Evolutionary conservation across 2,888 invertebrate genomes (phyloP).

Genomic region (Malacosoma neustria): DNA sequence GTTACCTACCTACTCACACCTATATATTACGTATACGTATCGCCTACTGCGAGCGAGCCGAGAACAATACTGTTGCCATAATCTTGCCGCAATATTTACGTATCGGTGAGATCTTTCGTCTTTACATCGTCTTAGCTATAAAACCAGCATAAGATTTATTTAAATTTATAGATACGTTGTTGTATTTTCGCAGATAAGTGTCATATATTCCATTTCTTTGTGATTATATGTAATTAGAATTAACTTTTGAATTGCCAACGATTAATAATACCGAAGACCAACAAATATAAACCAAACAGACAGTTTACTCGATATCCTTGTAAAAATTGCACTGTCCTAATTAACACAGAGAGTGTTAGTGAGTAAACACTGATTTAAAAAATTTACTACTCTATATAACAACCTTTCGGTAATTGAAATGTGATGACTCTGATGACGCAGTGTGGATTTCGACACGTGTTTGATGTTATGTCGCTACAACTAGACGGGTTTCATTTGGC

Average conservation of each 20-base stretch:
- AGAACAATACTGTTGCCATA: constrained; percentile 1
- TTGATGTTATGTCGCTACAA: not conserved
- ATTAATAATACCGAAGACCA: not conserved
- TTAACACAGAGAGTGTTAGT: too few relatives aligned
- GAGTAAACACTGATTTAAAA: too few relatives aligned
- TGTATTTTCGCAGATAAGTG: not conserved
- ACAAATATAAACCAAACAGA: too few relatives aligned
- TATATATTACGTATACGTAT: constrained; percentile 1
- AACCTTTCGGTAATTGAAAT: not conserved
- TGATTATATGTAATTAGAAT: not conserved
- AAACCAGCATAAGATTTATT: not conserved
- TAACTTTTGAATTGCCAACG: not conserved
- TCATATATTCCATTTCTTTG: not conserved
- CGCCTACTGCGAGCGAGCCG: constrained; percentile 3
- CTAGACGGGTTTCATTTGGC: not conserved
- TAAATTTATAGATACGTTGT: not conserved
- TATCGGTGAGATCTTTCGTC: not conserved
- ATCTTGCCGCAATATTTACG: not conserved
- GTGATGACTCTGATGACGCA: not conserved
- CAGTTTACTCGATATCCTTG: too few relatives aligned
- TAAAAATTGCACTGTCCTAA: too few relatives aligned
- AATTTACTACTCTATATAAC: too few relatives aligned
- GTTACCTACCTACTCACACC: constrained; percentile 5
- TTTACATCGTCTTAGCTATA: not conserved
- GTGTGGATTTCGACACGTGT: not conserved